A percentile compares a stretch with the other conserved stretches of the same genome.
phyloP scores from a whole-genome alignment of 1,140 invertebrate genomes.

The Apis cerana region DNA sequence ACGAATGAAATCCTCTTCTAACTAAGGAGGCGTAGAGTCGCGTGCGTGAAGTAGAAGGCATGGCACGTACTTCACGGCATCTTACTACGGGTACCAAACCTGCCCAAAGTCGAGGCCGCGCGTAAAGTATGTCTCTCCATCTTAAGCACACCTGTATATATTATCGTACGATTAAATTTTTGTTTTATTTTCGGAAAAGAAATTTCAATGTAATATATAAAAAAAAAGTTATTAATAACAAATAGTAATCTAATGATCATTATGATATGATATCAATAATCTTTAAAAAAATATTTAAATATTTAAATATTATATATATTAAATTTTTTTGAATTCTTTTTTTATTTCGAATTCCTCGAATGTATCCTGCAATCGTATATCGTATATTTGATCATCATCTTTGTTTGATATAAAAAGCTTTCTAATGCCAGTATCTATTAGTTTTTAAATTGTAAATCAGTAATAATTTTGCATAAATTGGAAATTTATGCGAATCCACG shows the following conservation, averaged over 20 bases:
- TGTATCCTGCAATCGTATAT: no score
- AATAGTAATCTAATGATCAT: no score
- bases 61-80: slow-evolving; percentile 88
- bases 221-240: no score
- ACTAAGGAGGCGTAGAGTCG: slow-evolving; percentile 92
- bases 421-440: background rate
- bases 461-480: background rate
- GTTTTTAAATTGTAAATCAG: background rate
- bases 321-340: no score
- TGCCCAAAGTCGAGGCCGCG: slow-evolving; percentile 91
- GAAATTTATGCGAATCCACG: background rate
- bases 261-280: no score
- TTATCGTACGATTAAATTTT: background rate
- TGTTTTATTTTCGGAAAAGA: background rate
- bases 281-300: no score
- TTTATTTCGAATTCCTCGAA: no score
- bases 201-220: background rate
- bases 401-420: background rate
- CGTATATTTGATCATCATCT: no score
- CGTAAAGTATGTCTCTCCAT: slow-evolving; percentile 94
- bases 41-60: slow-evolving; percentile 85
- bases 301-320: no score
- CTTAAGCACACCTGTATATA: slow-evolving; percentile 85
- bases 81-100: slow-evolving; percentile 91
- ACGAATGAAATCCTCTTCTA: slow-evolving; percentile 91